Evolutionary conservation across 2,113 vertebrate genomes (phyloP).

Genomic region (Pluvialis apricaria): DNA sequence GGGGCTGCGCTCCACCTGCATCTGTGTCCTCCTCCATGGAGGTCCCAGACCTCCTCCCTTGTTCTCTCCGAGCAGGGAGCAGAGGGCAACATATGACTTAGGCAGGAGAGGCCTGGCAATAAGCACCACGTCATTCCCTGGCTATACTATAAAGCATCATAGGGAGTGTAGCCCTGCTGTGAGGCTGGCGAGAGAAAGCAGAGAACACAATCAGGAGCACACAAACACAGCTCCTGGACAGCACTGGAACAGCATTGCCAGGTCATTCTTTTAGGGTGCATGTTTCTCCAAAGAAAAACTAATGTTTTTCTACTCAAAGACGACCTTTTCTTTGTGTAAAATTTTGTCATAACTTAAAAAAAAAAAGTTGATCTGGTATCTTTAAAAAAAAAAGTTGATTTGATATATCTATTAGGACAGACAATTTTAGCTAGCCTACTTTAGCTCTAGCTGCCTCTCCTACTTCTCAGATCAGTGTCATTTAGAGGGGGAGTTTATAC

Average conservation of each 20-base stretch:
- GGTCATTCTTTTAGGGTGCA: neutral
- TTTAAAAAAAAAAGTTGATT: neutral
- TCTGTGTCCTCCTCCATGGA: accelerated
- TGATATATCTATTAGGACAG: neutral
- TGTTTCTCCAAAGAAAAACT: neutral
- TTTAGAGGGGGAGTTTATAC: neutral
- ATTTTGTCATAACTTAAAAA: neutral
- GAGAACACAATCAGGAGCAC: neutral
- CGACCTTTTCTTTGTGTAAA: neutral
- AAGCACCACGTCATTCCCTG: accelerated
- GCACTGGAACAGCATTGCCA: neutral
- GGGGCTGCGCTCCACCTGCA: neutral
- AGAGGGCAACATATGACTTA: neutral
- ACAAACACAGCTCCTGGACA: neutral
- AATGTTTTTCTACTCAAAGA: neutral
- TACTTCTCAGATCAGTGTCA: neutral
- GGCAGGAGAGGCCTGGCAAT: neutral
- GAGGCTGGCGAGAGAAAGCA: neutral
- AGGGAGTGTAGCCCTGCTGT: neutral
- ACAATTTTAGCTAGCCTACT: neutral
- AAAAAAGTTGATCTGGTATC: neutral
- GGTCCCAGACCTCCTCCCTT: neutral
- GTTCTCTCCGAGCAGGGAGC: neutral
- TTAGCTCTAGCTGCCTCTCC: neutral
- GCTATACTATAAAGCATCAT: neutral